Conservation (phyloP, 2,113 vertebrate species). For the Myxocyprinus asiaticus region DNA sequence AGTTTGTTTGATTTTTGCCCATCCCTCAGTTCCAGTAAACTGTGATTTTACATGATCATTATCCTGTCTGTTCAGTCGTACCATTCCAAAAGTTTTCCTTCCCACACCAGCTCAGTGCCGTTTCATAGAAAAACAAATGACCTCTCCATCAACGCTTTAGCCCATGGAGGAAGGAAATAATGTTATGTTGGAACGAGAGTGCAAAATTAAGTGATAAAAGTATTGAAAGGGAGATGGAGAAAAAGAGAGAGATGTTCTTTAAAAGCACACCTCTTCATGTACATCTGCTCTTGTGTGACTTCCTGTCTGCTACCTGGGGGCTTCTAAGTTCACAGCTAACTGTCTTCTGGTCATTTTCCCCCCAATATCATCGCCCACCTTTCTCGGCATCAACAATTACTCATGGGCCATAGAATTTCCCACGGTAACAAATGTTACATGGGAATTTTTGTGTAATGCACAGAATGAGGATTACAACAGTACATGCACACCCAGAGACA, state of each 20-base stretch:
- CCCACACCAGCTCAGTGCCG: slow-evolving; percentile 54
- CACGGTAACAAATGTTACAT: background rate
- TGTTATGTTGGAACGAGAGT: slow-evolving; percentile 35
- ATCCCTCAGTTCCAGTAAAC: background rate
- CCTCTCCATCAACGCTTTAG: background rate
- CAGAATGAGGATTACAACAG: background rate
- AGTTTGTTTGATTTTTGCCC: background rate
- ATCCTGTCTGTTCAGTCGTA: slow-evolving; percentile 23
- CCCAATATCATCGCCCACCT: background rate
- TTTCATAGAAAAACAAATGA: too few relatives aligned
- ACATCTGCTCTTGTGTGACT: background rate
- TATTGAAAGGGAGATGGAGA: background rate
- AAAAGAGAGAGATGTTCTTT: slow-evolving; percentile 13
- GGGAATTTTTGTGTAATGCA: slow-evolving; percentile 2
- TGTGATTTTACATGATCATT: background rate
- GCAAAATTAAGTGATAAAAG: background rate
- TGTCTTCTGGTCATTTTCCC: too few relatives aligned
- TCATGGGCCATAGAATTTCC: background rate
- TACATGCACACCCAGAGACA: background rate
- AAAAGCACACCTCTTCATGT: background rate
- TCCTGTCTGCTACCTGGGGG: slow-evolving; percentile 25
- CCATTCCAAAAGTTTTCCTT: slow-evolving; percentile 57
- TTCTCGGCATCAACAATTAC: background rate
- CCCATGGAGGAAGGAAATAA: slow-evolving; percentile 26
- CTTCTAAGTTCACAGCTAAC: background rate